phyloP scores from a whole-genome alignment of 2,888 invertebrate species.

The Aphidius colemani region DNA sequence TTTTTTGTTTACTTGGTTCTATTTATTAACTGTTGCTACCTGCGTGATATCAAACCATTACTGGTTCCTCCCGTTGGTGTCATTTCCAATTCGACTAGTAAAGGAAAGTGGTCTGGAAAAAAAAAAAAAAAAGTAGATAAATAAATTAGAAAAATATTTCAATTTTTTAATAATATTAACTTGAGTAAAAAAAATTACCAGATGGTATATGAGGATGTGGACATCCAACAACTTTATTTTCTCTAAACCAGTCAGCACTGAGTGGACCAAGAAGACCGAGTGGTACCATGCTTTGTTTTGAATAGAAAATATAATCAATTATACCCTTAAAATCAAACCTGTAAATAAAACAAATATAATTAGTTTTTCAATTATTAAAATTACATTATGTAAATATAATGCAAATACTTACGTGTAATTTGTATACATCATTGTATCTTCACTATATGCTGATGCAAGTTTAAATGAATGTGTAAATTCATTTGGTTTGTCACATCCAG shows the following conservation, averaged over 20 bases:
- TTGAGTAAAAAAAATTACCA: constrained; percentile 59
- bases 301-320: constrained; percentile 99
- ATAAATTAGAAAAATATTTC: constrained; percentile 4
- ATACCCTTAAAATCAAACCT: constrained; percentile 99
- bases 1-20: constrained; percentile 54
- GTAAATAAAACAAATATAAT: constrained; percentile 52
- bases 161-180: neutral
- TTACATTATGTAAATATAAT: constrained; percentile 7
- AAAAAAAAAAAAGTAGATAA: too few species aligned
- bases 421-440: constrained; percentile 96
- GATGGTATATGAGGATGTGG: constrained; percentile 98
- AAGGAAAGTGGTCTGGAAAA: constrained; percentile 83
- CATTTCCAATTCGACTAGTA: constrained; percentile 90
- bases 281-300: constrained; percentile 93
- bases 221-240: constrained; percentile 97
- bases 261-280: constrained; percentile 93
- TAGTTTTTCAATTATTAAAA: neutral
- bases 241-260: constrained; percentile 89
- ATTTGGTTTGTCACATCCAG: constrained; percentile 80
- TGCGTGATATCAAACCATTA: constrained; percentile 82
- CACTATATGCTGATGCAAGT: constrained; percentile 92
- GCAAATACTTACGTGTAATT: constrained; percentile 87
- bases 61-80: constrained; percentile 75
- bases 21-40: constrained; percentile 71
- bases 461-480: constrained; percentile 97